These are phyloP conservation scores for Okamejei kenojei DNA, from an alignment of 2,797 vertebrate species.

Conservation along the genomic window DNA sequence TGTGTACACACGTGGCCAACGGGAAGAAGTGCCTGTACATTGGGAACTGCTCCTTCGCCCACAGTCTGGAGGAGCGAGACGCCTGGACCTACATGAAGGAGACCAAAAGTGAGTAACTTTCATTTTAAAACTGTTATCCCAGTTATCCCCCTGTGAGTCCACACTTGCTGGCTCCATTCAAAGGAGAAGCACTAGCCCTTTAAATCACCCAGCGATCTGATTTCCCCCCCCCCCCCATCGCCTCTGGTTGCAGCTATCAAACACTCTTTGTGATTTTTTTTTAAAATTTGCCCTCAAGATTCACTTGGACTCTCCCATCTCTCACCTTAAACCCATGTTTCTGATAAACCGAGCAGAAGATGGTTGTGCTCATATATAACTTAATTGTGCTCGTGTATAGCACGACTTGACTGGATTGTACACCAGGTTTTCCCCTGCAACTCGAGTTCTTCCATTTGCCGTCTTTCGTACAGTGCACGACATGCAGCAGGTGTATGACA, in stretches of 20 bases:
- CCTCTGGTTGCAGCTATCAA: too few relatives aligned
- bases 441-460: neutral
- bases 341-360: too few relatives aligned
- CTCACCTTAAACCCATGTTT: too few relatives aligned
- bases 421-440: too few relatives aligned
- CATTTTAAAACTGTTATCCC: neutral
- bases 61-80: constrained; percentile 86
- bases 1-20: constrained; percentile 76
- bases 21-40: constrained; percentile 79
- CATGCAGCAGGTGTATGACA: constrained; percentile 84
- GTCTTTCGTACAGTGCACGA: constrained; percentile 65
- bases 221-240: too few relatives aligned
- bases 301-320: too few relatives aligned
- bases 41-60: constrained; percentile 84
- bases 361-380: too few relatives aligned
- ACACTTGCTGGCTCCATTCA: neutral
- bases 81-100: constrained; percentile 98
- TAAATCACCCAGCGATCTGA: too few relatives aligned
- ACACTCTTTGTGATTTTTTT: too few relatives aligned
- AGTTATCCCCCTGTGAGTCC: neutral
- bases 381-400: too few relatives aligned
- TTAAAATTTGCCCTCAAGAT: too few relatives aligned
- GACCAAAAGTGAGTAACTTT: constrained; percentile 71
- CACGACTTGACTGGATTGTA: too few relatives aligned
- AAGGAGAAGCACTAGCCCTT: neutral